A percentile compares a stretch with the other conserved stretches of the same genome.
Evolutionary conservation across 2,113 vertebrate genomes (phyloP).

Genomic region (Abramis brama): DNA sequence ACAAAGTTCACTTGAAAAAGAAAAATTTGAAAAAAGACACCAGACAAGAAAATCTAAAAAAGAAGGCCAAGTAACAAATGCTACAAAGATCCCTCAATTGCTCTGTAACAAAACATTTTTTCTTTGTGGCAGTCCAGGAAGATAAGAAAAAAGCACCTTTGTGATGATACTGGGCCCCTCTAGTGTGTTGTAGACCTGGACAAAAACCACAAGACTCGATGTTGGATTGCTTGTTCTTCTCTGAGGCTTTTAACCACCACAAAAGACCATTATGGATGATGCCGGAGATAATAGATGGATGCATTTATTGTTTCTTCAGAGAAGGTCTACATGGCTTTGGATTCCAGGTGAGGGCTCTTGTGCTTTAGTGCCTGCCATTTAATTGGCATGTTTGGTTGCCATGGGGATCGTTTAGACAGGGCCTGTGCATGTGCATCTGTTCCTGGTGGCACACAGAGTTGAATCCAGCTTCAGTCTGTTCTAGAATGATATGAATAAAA

Average conservation of each 20-base stretch:
- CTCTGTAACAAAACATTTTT: slow-evolving; percentile 69
- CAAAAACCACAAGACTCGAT: slow-evolving; percentile 36
- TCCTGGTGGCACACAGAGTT: slow-evolving; percentile 6
- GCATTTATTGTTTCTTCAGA: slow-evolving; percentile 14
- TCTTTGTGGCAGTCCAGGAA: slow-evolving; percentile 53
- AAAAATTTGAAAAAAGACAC: slow-evolving; percentile 28
- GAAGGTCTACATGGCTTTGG: slow-evolving; percentile 46
- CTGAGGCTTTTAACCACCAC: slow-evolving; percentile 24
- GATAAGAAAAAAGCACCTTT: slow-evolving; percentile 70
- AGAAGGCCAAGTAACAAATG: slow-evolving; percentile 72
- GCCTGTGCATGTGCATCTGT: slow-evolving; percentile 13
- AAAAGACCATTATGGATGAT: slow-evolving; percentile 1
- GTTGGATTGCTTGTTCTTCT: slow-evolving; percentile 39
- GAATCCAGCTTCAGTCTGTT: slow-evolving; percentile 29
- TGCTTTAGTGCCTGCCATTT: slow-evolving; percentile 66
- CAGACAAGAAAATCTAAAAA: slow-evolving; percentile 65
- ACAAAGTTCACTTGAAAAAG: slow-evolving; percentile 68
- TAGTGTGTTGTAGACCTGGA: slow-evolving; percentile 52
- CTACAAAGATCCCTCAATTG: slow-evolving; percentile 64
- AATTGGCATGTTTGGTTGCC: slow-evolving; percentile 49
- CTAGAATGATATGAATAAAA: slow-evolving; percentile 26
- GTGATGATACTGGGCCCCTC: slow-evolving; percentile 61
- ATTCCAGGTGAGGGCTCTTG: slow-evolving; percentile 68
- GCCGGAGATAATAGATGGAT: slow-evolving; percentile 15
- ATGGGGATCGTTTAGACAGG: slow-evolving; percentile 26